Evolutionary conservation across 2,113 vertebrate genomes (phyloP).

Genomic region (Heloderma charlesbogerti): DNA sequence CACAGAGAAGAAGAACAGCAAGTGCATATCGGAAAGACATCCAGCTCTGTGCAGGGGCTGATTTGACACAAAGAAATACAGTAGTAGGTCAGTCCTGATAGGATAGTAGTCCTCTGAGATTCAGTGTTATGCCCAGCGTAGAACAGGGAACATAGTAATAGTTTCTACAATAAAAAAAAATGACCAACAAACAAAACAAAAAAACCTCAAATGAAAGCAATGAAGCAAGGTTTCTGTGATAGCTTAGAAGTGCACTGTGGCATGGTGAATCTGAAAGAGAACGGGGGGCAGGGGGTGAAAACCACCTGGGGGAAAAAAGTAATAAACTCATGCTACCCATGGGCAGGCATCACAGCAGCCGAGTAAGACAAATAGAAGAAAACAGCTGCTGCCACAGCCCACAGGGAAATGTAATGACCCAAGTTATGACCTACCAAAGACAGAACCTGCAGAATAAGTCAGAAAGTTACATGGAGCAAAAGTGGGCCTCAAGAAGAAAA

Average conservation of each 20-base stretch:
- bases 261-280: slow-evolving; percentile 36
- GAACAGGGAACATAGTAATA: slow-evolving; percentile 48
- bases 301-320: slow-evolving; percentile 47
- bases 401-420: slow-evolving; percentile 76
- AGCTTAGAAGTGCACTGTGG: slow-evolving; percentile 49
- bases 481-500: slow-evolving; percentile 56
- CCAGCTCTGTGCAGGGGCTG: slow-evolving; percentile 50
- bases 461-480: slow-evolving; percentile 64
- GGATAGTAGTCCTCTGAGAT: slow-evolving; percentile 59
- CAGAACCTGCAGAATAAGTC: slow-evolving; percentile 40
- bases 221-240: slow-evolving; percentile 54
- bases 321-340: slow-evolving; percentile 67
- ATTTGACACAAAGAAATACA: slow-evolving; percentile 57
- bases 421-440: slow-evolving; percentile 74
- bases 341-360: slow-evolving; percentile 64
- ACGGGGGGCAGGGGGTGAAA: background rate
- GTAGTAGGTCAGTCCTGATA: slow-evolving; percentile 62
- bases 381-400: slow-evolving; percentile 62
- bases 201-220: slow-evolving; percentile 58
- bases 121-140: slow-evolving; percentile 55
- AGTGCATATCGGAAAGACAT: slow-evolving; percentile 62
- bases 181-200: background rate
- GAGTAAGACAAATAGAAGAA: slow-evolving; percentile 72
- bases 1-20: slow-evolving; percentile 53
- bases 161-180: slow-evolving; percentile 41